phyloP scores from a whole-genome alignment of 1,140 invertebrate species.

The Pseudomyrmex cubaensis region DNA sequence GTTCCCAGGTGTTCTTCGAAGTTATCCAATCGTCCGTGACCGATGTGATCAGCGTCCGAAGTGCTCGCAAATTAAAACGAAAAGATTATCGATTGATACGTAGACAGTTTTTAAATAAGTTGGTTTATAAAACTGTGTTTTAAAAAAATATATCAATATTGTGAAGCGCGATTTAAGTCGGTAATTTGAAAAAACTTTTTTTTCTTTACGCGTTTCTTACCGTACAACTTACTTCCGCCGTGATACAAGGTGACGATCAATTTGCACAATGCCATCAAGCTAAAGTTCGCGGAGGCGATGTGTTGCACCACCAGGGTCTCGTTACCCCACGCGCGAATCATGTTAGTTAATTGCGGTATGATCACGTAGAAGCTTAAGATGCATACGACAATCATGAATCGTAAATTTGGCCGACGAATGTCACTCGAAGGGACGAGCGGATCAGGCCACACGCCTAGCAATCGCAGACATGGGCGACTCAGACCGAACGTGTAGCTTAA shows the following conservation, averaged over 20 bases:
- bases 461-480: background rate
- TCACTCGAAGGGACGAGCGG: background rate
- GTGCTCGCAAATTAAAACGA: conserved; percentile 5
- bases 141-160: too few relatives aligned
- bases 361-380: background rate
- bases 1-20: background rate
- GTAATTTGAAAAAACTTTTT: too few relatives aligned
- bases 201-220: background rate
- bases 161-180: too few relatives aligned
- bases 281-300: background rate
- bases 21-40: conserved; percentile 10
- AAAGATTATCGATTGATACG: background rate
- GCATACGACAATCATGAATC: background rate
- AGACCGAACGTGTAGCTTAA: conserved; percentile 5
- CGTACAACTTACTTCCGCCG: conserved; percentile 8
- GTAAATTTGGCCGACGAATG: background rate
- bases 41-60: conserved; percentile 25
- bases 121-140: too few relatives aligned
- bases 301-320: background rate
- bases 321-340: conserved; percentile 17
- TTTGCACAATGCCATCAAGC: conserved; percentile 19
- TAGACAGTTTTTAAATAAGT: too few relatives aligned
- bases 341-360: background rate
- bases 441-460: conserved; percentile 46
- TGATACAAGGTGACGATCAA: conserved; percentile 18